Evolutionary conservation across 2,888 invertebrate genomes (phyloP), one percentile per base, ranked within the genome.

Genomic region (Himalopsyche anomala): DNA sequence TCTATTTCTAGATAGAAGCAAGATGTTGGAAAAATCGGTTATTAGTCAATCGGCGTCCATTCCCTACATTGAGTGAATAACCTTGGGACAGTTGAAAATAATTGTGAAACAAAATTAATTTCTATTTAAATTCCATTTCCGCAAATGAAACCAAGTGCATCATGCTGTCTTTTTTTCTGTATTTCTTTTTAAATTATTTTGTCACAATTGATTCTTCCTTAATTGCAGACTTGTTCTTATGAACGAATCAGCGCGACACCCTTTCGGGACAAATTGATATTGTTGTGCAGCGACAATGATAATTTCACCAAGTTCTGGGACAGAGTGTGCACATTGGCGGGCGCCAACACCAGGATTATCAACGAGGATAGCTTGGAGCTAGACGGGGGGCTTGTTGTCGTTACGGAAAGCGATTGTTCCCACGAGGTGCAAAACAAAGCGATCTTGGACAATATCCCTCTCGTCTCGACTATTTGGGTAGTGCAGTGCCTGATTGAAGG

Each of bases 391-490:
- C 88, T 93, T 0, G 94, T 93, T 0, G 91, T 96, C 12, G 92
- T 96, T n/a, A 94, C 95, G 0, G 95, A 96, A 87, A 92, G 91
- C 89, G 94, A 94, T 83, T 95, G 95, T 89, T 94, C 95, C 0
- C 92, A 93, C 85, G 94, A 94, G 89, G 91, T 93, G n/a, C 89
- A 92, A 40, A 90, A 91, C 19, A 91, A 91, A 86, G 95, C 95
- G 0, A 92, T 92, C 84, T 92, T 93, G 83, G 94, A 94, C 89
- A 93, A 92, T 85, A 92, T 95, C n/a, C 95, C 96, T 0, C 89
- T 96, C 0, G 95, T 96, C 0, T 95, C 95, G 0, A 94, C 95
- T 0, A 94, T 94, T 2, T 96, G 96, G 96, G 92, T 96, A 0
- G 93, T 95, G 5, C 96, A 96, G 89, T 95, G 94, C 89, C 91